Conservation (phyloP, 2,797 vertebrate species). For the Chiroxiphia lanceolata region DNA sequence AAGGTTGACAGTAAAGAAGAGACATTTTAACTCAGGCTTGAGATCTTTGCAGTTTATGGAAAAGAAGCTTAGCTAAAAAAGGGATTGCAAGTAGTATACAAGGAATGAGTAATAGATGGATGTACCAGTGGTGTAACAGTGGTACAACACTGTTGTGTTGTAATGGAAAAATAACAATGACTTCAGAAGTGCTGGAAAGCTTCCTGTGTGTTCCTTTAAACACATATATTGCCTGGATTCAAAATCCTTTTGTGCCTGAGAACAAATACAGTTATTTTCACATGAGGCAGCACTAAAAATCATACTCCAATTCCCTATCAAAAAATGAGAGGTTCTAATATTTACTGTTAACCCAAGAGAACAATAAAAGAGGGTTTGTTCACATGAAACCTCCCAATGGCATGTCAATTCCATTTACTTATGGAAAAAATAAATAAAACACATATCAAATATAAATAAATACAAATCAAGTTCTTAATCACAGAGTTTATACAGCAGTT, state of each 20-base stretch:
- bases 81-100: background rate
- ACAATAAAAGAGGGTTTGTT: background rate
- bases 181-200: background rate
- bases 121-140: background rate
- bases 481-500: conserved; percentile 29
- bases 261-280: conserved; percentile 20
- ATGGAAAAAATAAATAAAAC: conserved; percentile 54
- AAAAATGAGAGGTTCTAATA: conserved; percentile 39
- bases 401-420: conserved; percentile 21
- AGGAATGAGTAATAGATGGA: conserved; percentile 15
- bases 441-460: conserved; percentile 56
- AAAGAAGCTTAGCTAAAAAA: background rate
- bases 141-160: background rate
- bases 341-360: background rate
- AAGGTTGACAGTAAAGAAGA: background rate
- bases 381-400: background rate
- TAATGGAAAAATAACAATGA: conserved; percentile 27
- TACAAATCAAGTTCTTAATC: conserved; percentile 55
- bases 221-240: background rate
- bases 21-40: background rate
- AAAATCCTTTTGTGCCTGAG: background rate
- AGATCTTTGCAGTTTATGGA: background rate
- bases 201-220: background rate
- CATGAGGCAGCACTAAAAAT: conserved; percentile 12
- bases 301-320: background rate